Conservation (phyloP, 2,113 vertebrate species). For the Saimiri boliviensis region DNA sequence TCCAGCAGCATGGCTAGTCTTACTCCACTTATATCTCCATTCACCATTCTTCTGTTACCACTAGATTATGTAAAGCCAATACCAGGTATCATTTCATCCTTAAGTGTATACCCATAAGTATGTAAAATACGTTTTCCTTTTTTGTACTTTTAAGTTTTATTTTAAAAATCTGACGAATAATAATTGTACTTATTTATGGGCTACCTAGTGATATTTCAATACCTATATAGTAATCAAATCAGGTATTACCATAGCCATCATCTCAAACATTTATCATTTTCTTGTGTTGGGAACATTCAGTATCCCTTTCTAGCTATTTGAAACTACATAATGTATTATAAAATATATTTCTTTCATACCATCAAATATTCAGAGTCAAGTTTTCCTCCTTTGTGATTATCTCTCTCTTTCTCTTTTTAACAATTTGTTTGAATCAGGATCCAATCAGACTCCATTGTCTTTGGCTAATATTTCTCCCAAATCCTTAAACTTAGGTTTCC, state of each 20-base stretch:
- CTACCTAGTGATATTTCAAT: not conserved
- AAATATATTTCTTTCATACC: not conserved
- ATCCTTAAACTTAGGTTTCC: slow-evolving; percentile 17
- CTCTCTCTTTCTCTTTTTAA: not conserved
- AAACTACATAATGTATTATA: not conserved
- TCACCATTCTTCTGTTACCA: not conserved
- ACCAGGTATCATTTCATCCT: not conserved
- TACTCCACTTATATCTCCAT: not conserved
- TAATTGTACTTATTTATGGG: not conserved
- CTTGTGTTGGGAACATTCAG: not conserved
- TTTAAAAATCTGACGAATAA: not conserved
- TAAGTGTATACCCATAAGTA: not conserved
- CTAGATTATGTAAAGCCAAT: not conserved
- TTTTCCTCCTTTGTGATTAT: not conserved
- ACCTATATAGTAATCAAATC: not conserved
- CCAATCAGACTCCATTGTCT: not conserved
- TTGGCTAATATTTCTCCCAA: slow-evolving; percentile 1
- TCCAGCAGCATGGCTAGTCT: not conserved
- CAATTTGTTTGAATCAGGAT: not conserved
- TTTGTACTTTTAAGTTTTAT: not conserved
- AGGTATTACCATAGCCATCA: not conserved
- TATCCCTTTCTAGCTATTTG: not conserved
- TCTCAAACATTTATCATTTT: not conserved
- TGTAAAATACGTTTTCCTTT: not conserved
- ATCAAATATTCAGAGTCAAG: not conserved